A percentile compares a stretch with the other conserved stretches of the same genome.
Conservation (phyloP, 1,140 invertebrate species). For the Ceratitis capitata region DNA sequence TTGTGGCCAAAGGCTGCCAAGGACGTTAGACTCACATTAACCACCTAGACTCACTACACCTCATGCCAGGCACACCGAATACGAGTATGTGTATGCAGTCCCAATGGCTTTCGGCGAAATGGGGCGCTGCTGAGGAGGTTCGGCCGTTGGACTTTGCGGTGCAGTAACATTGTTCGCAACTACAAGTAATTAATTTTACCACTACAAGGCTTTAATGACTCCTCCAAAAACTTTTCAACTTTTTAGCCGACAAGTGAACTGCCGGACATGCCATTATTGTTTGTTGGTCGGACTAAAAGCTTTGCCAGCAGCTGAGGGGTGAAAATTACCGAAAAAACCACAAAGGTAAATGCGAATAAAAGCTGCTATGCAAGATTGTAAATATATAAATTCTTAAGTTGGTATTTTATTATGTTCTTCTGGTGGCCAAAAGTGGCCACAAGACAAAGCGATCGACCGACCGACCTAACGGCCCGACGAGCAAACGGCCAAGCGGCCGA, state of each 20-base stretch:
- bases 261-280: constrained; percentile 11
- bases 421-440: not conserved
- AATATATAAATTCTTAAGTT: constrained; percentile 35
- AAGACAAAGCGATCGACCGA: not conserved
- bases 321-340: not conserved
- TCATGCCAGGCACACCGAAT: not conserved
- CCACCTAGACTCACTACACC: not conserved
- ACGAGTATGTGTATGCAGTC: not conserved
- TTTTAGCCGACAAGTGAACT: constrained; percentile 8
- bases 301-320: not conserved
- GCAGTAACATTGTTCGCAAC: constrained; percentile 63
- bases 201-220: constrained; percentile 65
- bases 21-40: not conserved
- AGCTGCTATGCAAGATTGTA: constrained; percentile 31
- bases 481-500: not conserved
- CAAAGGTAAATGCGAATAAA: not conserved
- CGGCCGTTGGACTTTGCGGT: constrained; percentile 48
- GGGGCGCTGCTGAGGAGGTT: not conserved
- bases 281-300: not conserved
- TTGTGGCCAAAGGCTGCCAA: not conserved
- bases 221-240: constrained; percentile 55
- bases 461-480: no score
- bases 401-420: constrained; percentile 35
- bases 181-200: constrained; percentile 66
- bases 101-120: not conserved